phyloP scores from a whole-genome alignment of 2,888 invertebrate genomes.

The Ophonus ardosiacus region DNA sequence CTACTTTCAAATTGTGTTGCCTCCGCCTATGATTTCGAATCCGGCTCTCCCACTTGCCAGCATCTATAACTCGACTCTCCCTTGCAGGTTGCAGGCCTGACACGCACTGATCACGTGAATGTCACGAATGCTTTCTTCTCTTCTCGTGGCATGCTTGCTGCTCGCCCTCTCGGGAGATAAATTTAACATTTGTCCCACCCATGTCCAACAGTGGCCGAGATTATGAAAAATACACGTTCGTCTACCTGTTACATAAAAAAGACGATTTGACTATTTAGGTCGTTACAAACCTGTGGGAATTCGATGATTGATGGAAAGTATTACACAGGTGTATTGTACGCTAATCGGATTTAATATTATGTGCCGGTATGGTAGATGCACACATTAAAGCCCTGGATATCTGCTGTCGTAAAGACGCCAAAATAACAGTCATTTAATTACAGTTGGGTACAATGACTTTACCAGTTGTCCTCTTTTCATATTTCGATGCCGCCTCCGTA shows the following conservation, averaged over 20 bases:
- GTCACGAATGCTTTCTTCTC: conserved; percentile 20
- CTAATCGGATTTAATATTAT: no score
- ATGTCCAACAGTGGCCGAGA: conserved; percentile 5
- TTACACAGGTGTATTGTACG: no score
- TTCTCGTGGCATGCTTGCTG: not conserved
- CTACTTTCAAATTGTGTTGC: no score
- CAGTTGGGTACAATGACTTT: no score
- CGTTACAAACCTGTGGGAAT: conserved; percentile 19
- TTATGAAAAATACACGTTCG: not conserved
- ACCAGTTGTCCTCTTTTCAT: no score
- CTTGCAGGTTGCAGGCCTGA: not conserved
- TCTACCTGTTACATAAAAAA: conserved; percentile 40
- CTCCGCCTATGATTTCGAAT: conserved; percentile 1
- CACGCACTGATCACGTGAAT: conserved; percentile 59
- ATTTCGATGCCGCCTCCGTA: no score
- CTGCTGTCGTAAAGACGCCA: no score
- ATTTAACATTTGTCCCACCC: not conserved
- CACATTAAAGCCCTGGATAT: no score
- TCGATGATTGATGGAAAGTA: not conserved
- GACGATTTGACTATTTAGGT: not conserved
- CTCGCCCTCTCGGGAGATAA: not conserved
- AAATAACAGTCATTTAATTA: no score
- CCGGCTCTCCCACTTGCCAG: conserved; percentile 11
- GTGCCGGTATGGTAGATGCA: no score
- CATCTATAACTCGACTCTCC: not conserved